Evolutionary conservation across 2,113 vertebrate species (phyloP), one percentile per base, ranked within the genome.

Genomic region (Astatoreochromis straeleni): DNA sequence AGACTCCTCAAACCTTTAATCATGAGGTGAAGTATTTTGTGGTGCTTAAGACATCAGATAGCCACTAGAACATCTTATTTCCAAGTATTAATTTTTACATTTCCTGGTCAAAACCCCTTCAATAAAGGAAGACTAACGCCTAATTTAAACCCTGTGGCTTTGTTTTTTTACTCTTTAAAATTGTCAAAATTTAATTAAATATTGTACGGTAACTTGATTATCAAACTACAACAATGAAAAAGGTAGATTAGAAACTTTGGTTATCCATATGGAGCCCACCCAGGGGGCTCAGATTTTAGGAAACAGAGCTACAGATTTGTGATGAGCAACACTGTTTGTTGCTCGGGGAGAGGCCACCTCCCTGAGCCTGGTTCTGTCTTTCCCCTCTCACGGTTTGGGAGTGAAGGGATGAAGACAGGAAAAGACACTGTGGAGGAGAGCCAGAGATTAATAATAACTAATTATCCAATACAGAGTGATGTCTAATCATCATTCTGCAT

Each of bases 401-500:
- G 33, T 68, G 33, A 68, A 21, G 33, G 63, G 11, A 68, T 19
- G 60, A 40, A 68, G 19, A 38, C 3, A 13, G 63, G 19, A 68
- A 68, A 68, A 68, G 63, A 68, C 33, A 65, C 60, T 65, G 33
- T 65, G 33, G 60, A 38, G 60, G 60, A 38, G 60, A 65, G 33
- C 60, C 19, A 38, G 60, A 65, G 60, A 65, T 65, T 38, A 65
- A 38, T 65, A 38, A 38, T 65, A 38, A 38, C 33, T 65, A 65
- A 65, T 65, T 65, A 65, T 65, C 60, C 60, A 65, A 65, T 65
- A 38, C 60, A 21, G 60, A 65, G 33, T 21, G 60, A 65, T 65
- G 33, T 38, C 60, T 65, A 38, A 65, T 65, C 60, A 21, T 38
- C 60, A n/a, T n/a, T 65, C 19, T 65, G 33, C 60, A 65, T 65